Evolutionary conservation across 2,888 invertebrate genomes (phyloP), one percentile per base, ranked within the genome.

Genomic region (Rhopalosiphum nymphaeae): DNA sequence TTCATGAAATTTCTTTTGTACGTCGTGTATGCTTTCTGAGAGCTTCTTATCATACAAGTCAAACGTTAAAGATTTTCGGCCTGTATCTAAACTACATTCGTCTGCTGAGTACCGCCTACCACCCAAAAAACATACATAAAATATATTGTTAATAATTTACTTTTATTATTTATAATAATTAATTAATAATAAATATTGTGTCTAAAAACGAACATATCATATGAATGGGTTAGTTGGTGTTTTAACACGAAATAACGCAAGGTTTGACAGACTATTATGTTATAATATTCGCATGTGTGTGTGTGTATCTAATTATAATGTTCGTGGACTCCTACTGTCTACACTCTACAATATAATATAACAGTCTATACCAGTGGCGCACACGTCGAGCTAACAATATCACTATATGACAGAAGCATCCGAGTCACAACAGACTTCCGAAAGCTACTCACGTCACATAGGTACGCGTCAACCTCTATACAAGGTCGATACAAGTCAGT

Each of bases 371-470:
- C 42, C 26, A 29, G 57, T 85, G 78, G 78, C 89, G 84, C 89
- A 90, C 89, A 90, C 90, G 90, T 90, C 44, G 49, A 36, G 26
- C 92, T 29, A 42, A 88, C 92, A 92, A 67, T 92, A 92, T 67
- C 44, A 85, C 29, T 46, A 57, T 29, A n/a, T 21, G 89, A 87
- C 49, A 93, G 46, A 90, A 85, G 56, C 57, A 42, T 89, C 89
- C 5, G 78, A 88, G 56, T 13, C 36, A 46, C 84, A 26, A 92
- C 89, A 25, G 57, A 90, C 93, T 90, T 93, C 93, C 90, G 93
- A 93, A 86, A 93, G 90, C 90, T 93, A 57, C 85, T 93, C 93
- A 90, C 93, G 93, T 93, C 85, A 42, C 67, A 42, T 46, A 53
- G 53, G 53, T 53, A 90, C 57, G n/a, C 87, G 87, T 93, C 89